Evolutionary conservation across 2,888 invertebrate genomes (phyloP).

Genomic region (Trissolcus brochymenae): DNA sequence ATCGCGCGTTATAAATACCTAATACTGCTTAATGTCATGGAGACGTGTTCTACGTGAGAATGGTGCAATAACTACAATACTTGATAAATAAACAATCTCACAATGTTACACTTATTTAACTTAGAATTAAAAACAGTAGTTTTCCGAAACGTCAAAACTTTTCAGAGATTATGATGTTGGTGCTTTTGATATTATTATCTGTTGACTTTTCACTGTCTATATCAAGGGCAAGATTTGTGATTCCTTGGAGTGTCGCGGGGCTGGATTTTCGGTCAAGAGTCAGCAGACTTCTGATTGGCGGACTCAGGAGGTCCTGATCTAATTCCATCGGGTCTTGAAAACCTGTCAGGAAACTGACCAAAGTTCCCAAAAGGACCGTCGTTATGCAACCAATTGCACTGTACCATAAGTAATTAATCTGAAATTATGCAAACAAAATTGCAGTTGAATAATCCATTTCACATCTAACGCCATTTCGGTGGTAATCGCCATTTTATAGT

Average conservation of each 20-base stretch:
- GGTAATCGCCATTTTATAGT: background rate
- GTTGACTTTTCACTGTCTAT: conserved; percentile 69
- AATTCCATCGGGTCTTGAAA: conserved; percentile 80
- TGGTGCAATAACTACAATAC: no score
- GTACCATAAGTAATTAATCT: conserved; percentile 88
- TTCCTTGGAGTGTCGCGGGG: conserved; percentile 63
- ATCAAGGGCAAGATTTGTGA: conserved; percentile 70
- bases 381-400: conserved; percentile 87
- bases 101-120: no score
- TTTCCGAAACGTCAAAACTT: conserved; percentile 23
- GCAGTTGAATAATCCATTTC: no score
- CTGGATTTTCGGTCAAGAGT: conserved; percentile 63
- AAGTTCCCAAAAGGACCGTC: conserved; percentile 84
- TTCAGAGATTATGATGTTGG: conserved; percentile 36
- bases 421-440: conserved; percentile 15
- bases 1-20: conserved; percentile 26
- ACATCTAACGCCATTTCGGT: conserved; percentile 1
- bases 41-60: no score
- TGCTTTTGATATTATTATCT: conserved; percentile 27
- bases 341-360: conserved; percentile 84
- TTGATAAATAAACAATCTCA: no score
- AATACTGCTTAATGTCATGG: conserved; percentile 35
- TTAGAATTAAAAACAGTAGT: no score
- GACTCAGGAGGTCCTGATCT: conserved; percentile 83
- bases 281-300: conserved; percentile 80